A percentile compares a stretch with the other conserved stretches of the same genome.
Evolutionary conservation across 2,888 invertebrate genomes (phyloP).

Genomic region (Lochmaea crataegi): DNA sequence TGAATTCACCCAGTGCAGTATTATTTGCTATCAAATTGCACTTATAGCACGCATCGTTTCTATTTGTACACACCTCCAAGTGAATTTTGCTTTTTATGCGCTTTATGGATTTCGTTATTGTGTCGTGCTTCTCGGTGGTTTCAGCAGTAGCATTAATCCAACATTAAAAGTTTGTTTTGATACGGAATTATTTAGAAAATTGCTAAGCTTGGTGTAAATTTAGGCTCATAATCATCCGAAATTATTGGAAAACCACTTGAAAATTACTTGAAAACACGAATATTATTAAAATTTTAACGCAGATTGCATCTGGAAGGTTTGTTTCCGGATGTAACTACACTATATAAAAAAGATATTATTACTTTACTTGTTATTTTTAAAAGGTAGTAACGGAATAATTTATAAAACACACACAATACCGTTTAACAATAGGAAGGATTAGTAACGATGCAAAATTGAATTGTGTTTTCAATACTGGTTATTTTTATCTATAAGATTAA

Average conservation of each 20-base stretch:
- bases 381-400: background rate
- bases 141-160: constrained; percentile 41
- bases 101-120: constrained; percentile 10
- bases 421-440: background rate
- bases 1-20: background rate
- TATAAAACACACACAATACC: background rate
- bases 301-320: background rate
- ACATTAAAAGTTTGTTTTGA: constrained; percentile 45
- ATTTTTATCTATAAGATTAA: too few relatives aligned
- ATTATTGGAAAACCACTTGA: constrained; percentile 49
- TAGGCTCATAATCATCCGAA: constrained; percentile 39
- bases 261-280: constrained; percentile 50
- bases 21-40: background rate
- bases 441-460: background rate
- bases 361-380: background rate
- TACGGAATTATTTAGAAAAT: constrained; percentile 34
- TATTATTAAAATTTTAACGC: constrained; percentile 48
- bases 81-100: constrained; percentile 5
- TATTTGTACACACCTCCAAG: constrained; percentile 1
- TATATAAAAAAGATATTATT: background rate
- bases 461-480: background rate
- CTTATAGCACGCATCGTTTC: background rate
- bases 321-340: background rate
- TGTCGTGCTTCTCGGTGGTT: constrained; percentile 45
- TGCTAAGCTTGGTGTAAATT: constrained; percentile 7